These are phyloP conservation scores for Lepidurus couesii DNA, from an alignment of 1,140 invertebrate species.

Conservation along the genomic window DNA sequence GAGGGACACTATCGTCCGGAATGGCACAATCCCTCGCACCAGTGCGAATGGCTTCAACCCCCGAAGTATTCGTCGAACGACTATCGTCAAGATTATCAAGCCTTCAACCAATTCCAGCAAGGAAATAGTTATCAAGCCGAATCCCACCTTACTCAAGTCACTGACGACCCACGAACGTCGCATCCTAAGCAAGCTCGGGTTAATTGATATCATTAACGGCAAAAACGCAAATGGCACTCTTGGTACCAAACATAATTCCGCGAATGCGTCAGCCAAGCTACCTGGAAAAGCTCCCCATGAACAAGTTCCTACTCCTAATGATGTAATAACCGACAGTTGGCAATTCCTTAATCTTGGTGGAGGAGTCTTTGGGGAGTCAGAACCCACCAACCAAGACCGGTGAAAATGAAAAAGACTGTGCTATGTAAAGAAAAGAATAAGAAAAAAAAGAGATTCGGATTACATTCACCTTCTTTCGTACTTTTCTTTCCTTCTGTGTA, in stretches of 20 bases:
- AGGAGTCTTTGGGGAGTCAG: background rate
- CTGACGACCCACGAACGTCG: background rate
- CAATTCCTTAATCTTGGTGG: slow-evolving; percentile 18
- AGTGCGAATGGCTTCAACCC: background rate
- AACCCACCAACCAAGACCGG: background rate
- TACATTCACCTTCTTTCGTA: background rate
- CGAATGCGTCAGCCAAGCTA: background rate
- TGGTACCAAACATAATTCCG: background rate
- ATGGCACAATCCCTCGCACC: background rate
- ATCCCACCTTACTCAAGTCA: background rate
- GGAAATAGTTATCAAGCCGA: background rate
- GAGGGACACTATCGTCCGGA: background rate
- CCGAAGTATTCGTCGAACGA: background rate
- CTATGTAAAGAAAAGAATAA: background rate
- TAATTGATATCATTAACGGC: background rate
- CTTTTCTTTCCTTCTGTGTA: background rate
- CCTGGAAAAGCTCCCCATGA: background rate
- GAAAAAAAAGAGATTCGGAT: background rate
- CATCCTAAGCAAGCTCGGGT: background rate
- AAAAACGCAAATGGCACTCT: background rate
- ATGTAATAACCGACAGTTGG: background rate
- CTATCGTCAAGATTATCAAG: background rate
- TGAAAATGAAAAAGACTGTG: background rate
- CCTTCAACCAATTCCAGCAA: background rate
- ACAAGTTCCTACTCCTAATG: background rate